Evolutionary conservation across 2,113 vertebrate species (phyloP).

Genomic region (Myiopsitta monachus): DNA sequence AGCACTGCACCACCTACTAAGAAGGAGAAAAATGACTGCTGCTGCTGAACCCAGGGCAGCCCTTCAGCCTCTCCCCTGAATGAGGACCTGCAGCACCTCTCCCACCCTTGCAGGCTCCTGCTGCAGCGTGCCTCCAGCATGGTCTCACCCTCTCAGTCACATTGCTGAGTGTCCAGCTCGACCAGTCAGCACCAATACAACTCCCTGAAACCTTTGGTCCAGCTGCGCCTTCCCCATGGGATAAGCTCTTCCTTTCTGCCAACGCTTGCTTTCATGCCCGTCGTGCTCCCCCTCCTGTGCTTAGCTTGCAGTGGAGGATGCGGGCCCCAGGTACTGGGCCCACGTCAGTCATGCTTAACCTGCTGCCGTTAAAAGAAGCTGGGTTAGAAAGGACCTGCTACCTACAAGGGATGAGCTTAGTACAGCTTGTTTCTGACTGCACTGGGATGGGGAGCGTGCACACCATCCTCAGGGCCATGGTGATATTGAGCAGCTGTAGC

Average conservation of each 20-base stretch:
- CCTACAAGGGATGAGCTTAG: not conserved
- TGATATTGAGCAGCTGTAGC: not conserved
- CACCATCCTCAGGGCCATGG: not conserved
- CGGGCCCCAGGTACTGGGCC: accelerated
- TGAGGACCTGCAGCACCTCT: not conserved
- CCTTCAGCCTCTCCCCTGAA: not conserved
- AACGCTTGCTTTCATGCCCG: accelerated
- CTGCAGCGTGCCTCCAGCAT: not conserved
- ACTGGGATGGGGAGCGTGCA: not conserved
- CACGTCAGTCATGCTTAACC: not conserved
- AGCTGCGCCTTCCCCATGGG: not conserved
- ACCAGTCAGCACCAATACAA: not conserved
- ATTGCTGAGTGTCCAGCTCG: accelerated
- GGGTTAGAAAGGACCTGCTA: not conserved
- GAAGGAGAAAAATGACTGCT: no score
- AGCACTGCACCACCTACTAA: no score
- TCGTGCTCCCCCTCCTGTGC: accelerated
- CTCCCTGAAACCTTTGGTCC: not conserved
- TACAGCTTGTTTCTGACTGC: accelerated
- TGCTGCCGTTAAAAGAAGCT: not conserved
- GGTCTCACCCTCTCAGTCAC: not conserved
- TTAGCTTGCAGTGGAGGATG: not conserved
- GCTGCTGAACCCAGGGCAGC: no score
- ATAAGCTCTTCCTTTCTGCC: not conserved
- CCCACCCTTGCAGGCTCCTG: not conserved